Evolutionary conservation across 2,797 vertebrate species (phyloP), one percentile per base, ranked within the genome.

Genomic region (Chrysocyon brachyurus): DNA sequence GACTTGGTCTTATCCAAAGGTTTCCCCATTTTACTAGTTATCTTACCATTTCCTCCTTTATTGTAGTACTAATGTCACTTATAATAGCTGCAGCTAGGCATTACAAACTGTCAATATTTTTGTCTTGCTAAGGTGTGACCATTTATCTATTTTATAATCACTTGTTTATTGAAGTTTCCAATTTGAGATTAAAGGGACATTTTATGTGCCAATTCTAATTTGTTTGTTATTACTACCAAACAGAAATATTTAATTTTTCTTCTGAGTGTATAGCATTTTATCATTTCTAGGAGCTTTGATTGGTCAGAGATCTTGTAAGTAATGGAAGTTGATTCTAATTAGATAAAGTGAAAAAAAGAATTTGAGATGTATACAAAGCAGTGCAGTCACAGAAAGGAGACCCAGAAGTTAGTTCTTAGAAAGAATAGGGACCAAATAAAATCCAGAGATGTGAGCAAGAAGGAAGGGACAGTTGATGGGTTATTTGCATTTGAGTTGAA

Each of bases 101-200:
- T 61, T 79, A 78, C 90, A 86, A 92, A 36, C 61, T 77, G 15
- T 77, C 54, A n/a, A 1, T 40, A 49, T 87, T 90, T 85, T 77
- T 78, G 7, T 82, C 31, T 57, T 90, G 22, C 52, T 82, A 52
- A 12, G 36, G 1, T 81, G 22, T 57, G 73, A 79, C 4, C 49
- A 64, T 72, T 90, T 73, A 81, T 86, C 28, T 21, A 86, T 86
- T 84, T 95, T 54, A 85, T 87, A 94, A 87, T 88, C 33, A 81
- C 36, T 28, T 61, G 7, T 77, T 28, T 72, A 19, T 82, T 66
- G 7, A 2, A 22, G 46, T 84, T 89, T 91, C 61, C 28, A 85
- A 40, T 15, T 59, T 91, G 21, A 75, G 10, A 90, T 57, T 91
- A 95, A 59, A n/a, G 15, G 57, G 15, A 87, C 22, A 56, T 64